phyloP scores from a whole-genome alignment of 2,113 vertebrate species.

The Triplophysa siluroides region DNA sequence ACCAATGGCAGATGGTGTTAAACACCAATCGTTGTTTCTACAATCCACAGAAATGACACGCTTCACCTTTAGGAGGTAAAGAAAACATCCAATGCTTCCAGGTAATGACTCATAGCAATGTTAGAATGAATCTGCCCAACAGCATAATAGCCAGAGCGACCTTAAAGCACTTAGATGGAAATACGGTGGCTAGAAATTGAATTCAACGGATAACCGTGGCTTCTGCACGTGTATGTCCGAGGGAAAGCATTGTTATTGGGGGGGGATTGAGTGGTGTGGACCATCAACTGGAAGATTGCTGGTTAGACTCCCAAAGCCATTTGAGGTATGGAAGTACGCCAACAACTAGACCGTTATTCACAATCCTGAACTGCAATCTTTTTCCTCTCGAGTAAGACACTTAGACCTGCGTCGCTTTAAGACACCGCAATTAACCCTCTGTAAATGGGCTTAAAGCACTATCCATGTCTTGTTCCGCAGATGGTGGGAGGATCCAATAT shows the following conservation, averaged over 20 bases:
- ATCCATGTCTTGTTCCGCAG: conserved; percentile 4
- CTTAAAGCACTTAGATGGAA: conserved; percentile 5
- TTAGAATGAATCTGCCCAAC: background rate
- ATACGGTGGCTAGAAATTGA: background rate
- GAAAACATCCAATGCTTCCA: no score
- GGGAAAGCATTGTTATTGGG: conserved; percentile 10
- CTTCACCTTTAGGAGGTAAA: no score
- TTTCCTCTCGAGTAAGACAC: conserved; percentile 14
- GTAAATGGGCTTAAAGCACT: conserved; percentile 12
- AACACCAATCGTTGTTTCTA: no score
- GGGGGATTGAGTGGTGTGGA: background rate
- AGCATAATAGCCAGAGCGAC: background rate
- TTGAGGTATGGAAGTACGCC: conserved; percentile 2
- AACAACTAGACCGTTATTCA: conserved; percentile 12
- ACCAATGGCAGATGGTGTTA: no score
- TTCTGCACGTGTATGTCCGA: background rate
- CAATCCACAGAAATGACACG: no score
- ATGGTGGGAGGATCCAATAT: background rate
- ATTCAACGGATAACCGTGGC: conserved; percentile 1
- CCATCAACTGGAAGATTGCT: conserved; percentile 17
- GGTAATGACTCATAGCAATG: conserved; percentile 3
- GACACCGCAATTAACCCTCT: conserved; percentile 21
- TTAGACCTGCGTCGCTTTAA: background rate
- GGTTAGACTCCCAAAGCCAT: conserved; percentile 12
- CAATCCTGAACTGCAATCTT: conserved; percentile 2